Evolutionary conservation across 2,797 vertebrate genomes (phyloP).

Genomic region (Varecia variegata): DNA sequence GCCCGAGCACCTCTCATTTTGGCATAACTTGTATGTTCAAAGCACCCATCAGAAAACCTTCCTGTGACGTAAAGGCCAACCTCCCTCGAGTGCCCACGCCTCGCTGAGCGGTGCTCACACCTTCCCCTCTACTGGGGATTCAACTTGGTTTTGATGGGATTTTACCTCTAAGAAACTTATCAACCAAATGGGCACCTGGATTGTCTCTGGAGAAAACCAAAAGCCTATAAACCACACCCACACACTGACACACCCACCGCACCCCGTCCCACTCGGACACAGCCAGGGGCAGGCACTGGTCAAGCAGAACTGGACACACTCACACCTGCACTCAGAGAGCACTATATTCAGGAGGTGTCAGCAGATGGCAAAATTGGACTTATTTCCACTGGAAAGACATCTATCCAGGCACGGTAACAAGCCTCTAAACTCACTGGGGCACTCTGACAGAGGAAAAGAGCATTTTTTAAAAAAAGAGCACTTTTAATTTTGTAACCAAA

Average conservation of each 20-base stretch:
- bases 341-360: too few species aligned
- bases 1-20: neutral
- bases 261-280: neutral
- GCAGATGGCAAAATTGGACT: accelerated
- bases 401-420: neutral
- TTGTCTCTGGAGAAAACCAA: neutral
- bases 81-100: neutral
- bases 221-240: neutral
- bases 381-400: neutral
- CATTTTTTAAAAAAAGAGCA: neutral
- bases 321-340: neutral
- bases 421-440: neutral
- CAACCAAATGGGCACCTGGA: neutral
- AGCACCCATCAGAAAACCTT: neutral
- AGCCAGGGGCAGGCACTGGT: neutral
- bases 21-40: neutral
- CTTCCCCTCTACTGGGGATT: neutral
- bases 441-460: neutral
- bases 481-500: neutral
- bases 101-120: neutral
- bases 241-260: too few species aligned
- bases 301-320: neutral
- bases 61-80: neutral
- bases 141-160: neutral
- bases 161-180: neutral